Percentiles rank a stretch among this genome's conserved stretches.
phyloP scores from a whole-genome alignment of 2,797 vertebrate genomes.

The Bufotes viridis region DNA sequence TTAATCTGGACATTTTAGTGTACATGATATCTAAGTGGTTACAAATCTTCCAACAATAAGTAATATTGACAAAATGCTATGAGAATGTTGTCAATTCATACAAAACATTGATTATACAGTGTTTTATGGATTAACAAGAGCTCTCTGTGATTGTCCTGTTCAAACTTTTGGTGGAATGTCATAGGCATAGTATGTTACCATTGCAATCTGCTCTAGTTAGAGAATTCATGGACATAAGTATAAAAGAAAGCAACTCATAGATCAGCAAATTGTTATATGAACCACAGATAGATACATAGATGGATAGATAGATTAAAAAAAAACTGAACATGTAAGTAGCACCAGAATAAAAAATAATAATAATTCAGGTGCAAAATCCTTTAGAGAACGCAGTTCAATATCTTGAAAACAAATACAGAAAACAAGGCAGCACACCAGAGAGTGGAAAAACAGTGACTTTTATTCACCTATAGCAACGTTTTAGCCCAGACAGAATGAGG shows the following conservation, averaged over 20 bases:
- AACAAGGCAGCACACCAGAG: no score
- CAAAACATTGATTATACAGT: slow-evolving; percentile 59
- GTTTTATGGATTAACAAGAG: slow-evolving; percentile 56
- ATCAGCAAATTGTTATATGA: neutral
- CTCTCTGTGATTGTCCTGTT: slow-evolving; percentile 53
- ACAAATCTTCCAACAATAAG: slow-evolving; percentile 63
- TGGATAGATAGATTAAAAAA: no score
- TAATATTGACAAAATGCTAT: slow-evolving; percentile 63
- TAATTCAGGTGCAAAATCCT: no score
- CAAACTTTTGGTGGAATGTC: slow-evolving; percentile 39
- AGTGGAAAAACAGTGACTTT: no score
- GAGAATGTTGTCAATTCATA: slow-evolving; percentile 62
- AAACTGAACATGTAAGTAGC: no score
- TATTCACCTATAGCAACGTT: no score
- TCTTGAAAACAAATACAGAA: no score
- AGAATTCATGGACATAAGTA: neutral
- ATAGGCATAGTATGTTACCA: neutral
- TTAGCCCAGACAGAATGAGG: no score
- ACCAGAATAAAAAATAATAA: no score
- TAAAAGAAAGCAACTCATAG: neutral
- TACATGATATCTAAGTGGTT: slow-evolving; percentile 64
- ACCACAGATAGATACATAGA: no score
- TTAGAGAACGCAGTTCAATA: no score
- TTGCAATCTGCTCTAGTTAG: neutral
- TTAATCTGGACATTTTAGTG: slow-evolving; percentile 61